These are phyloP conservation scores for Trachops cirrhosus DNA, from an alignment of 2,797 vertebrate genomes.

Conservation along the genomic window DNA sequence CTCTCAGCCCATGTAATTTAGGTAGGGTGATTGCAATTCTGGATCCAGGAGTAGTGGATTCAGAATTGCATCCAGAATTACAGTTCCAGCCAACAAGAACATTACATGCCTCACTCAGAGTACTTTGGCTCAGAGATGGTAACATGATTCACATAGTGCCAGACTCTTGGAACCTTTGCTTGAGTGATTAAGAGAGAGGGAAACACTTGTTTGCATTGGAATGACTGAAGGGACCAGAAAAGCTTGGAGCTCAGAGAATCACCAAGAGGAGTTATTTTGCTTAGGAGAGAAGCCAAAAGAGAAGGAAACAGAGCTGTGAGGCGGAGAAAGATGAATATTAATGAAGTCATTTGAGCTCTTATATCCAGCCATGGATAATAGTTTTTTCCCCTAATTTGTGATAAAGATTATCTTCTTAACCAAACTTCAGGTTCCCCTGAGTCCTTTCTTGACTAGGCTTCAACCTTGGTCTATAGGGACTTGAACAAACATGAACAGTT, in stretches of 20 bases:
- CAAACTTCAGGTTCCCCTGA: background rate
- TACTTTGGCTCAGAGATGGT: background rate
- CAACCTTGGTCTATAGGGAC: background rate
- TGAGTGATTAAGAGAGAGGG: background rate
- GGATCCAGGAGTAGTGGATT: background rate
- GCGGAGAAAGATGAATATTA: background rate
- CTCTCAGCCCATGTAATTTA: background rate
- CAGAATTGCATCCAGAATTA: too few species aligned
- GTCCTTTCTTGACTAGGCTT: background rate
- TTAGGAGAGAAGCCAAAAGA: background rate
- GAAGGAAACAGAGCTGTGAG: background rate
- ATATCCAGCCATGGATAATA: background rate
- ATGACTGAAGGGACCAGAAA: background rate
- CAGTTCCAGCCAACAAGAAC: background rate
- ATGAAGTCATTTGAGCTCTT: background rate
- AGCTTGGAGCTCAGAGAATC: background rate
- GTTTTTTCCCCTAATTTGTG: background rate
- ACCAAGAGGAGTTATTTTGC: background rate
- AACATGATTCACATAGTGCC: background rate
- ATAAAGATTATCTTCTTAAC: background rate
- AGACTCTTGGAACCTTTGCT: background rate
- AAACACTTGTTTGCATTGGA: background rate
- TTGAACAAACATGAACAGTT: background rate
- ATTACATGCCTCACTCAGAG: background rate
- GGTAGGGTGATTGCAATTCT: background rate